These are phyloP conservation scores for Syngnathus floridae DNA, from an alignment of 2,113 vertebrate species.

Conservation along the genomic window DNA sequence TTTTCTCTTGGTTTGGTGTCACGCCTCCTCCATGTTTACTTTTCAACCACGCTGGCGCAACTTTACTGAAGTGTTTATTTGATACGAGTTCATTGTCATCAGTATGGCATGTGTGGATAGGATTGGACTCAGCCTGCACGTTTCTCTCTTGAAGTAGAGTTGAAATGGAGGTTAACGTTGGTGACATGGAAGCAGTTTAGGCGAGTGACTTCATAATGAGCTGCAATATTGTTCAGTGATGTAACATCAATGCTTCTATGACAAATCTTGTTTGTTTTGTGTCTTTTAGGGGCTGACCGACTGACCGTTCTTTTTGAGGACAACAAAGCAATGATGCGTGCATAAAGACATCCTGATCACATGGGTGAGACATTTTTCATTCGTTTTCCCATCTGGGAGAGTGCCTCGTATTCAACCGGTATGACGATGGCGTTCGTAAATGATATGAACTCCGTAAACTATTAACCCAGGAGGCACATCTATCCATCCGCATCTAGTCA, in stretches of 20 bases:
- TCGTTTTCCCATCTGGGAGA: background rate
- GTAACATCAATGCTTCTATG: background rate
- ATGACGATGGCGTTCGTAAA: background rate
- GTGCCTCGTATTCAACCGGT: background rate
- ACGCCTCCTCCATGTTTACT: conserved; percentile 32
- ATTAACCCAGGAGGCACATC: background rate
- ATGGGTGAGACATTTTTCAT: conserved; percentile 60
- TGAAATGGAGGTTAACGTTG: background rate
- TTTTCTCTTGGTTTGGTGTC: conserved; percentile 30
- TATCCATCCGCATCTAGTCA: background rate
- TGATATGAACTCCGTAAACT: background rate
- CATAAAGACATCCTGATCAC: conserved; percentile 61
- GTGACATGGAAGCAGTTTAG: background rate
- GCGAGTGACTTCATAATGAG: background rate
- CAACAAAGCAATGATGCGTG: conserved; percentile 35
- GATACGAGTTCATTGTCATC: conserved; percentile 9
- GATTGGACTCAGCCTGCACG: background rate
- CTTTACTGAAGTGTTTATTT: conserved; percentile 10
- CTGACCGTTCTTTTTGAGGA: conserved; percentile 28
- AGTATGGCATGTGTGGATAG: background rate
- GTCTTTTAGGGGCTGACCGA: conserved; percentile 14
- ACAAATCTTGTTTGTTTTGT: background rate
- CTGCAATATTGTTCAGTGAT: background rate
- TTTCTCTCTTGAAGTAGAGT: background rate
- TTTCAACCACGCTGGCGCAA: conserved; percentile 24